These are phyloP conservation scores for Oncorhynchus kisutch DNA, from an alignment of 2,113 vertebrate species.

Conservation along the genomic window DNA sequence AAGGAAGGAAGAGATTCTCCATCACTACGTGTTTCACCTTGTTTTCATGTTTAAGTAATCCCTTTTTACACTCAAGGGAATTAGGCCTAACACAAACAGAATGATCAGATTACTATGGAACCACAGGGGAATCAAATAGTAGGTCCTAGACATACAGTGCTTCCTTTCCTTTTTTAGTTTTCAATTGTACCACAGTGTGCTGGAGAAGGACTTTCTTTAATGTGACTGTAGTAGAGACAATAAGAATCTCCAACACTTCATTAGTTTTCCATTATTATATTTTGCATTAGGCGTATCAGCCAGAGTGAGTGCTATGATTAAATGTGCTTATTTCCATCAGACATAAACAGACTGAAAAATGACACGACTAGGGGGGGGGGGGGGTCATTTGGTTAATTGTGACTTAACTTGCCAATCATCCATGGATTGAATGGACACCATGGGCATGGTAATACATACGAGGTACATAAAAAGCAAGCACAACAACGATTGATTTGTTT, in stretches of 20 bases:
- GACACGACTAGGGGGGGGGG: conserved; percentile 60
- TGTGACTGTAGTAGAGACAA: conserved; percentile 37
- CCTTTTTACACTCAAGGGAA: no score
- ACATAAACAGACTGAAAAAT: conserved; percentile 55
- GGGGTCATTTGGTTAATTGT: conserved; percentile 72
- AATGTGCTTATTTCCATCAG: conserved; percentile 57
- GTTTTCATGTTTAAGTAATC: no score
- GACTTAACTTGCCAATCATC: conserved; percentile 35
- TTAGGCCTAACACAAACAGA: not conserved
- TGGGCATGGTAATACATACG: conserved; percentile 51
- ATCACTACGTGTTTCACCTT: not conserved
- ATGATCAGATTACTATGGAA: no score
- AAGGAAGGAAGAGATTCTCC: not conserved
- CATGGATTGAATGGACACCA: conserved; percentile 50
- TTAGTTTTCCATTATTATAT: conserved; percentile 66
- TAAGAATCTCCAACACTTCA: conserved; percentile 55
- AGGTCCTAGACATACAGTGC: no score
- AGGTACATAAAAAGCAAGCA: conserved; percentile 44
- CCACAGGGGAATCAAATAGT: no score
- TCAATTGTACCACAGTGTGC: not conserved
- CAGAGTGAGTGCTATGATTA: conserved; percentile 54
- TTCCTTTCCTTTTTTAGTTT: no score
- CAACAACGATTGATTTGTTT: conserved; percentile 11
- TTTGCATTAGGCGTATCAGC: conserved; percentile 56
- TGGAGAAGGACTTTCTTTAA: conserved; percentile 5